Evolutionary conservation across 2,797 vertebrate genomes (phyloP), one percentile per base, ranked within the genome.

Genomic region (Microtus obscurus): DNA sequence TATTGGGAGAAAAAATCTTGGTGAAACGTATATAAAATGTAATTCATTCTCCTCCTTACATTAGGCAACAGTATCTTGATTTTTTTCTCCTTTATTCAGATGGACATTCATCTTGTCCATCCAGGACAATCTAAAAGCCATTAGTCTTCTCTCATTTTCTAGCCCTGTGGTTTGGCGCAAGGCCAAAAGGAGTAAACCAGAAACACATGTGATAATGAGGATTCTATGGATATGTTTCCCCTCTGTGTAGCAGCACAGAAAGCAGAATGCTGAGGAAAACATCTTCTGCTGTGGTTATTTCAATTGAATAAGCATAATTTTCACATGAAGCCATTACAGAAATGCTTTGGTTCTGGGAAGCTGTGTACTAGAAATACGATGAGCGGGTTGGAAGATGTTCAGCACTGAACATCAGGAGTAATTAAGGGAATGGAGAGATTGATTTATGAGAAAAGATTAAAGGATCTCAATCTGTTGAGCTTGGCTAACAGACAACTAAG

Each of bases 391-490:
- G 98, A 17, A 13, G 85, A 95, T 95, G 82, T 93, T 97, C 98
- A 98, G 97, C 98, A 97, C 31, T 97, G 97, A 98, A 97, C 98
- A 98, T 98, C 97, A 98, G 94, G 97, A 97, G 96, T 96, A 92
- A 98, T 98, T 98, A 98, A 97, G 96, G 95, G 95, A 97, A 97
- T 97, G 96, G 97, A 98, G 65, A 87, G 96, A 98, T 97, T 98
- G 98, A 97, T 98, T 98, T 98, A 97, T 96, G 40, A 97, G 97
- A 96, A 94, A 96, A 98, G 98, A 98, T 96, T 97, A 98, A 97
- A 98, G 98, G 96, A 98, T 93, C 95, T 89, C 97, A 97, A 95
- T 96, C 93, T 96, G 91, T 96, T 96, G 96, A 98, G 98, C 94
- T 98, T 97, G 98, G 97, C 97, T 95, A 98, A 97, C 95, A 92